Percentiles rank a stretch among this genome's conserved stretches.
Conservation (phyloP, 1,140 invertebrate genomes). For the Caerostris darwini region DNA sequence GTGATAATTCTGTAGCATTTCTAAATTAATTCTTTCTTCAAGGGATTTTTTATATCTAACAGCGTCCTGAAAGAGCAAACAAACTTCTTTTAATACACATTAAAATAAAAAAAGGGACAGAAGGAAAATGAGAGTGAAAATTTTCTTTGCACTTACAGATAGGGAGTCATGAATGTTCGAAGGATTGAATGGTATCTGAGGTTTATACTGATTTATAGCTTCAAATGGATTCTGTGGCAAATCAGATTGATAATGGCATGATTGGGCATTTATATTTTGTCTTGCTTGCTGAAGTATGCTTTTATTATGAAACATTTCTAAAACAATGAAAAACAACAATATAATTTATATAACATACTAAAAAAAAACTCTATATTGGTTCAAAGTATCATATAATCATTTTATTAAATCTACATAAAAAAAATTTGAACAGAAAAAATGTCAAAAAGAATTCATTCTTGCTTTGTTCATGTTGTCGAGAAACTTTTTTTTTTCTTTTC, state of each 20-base stretch:
- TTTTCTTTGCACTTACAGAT: constrained; percentile 13
- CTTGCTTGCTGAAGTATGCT: not conserved
- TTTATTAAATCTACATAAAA: not conserved
- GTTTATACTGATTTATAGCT: constrained; percentile 63
- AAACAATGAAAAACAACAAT: not conserved
- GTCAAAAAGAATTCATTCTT: not conserved
- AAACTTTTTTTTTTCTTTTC: no score
- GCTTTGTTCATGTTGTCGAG: no score
- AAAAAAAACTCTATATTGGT: not conserved
- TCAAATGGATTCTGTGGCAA: constrained; percentile 49
- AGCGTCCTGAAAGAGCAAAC: no score
- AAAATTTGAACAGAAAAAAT: not conserved
- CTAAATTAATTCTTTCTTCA: not conserved
- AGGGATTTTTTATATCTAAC: not conserved
- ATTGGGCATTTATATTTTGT: constrained; percentile 62
- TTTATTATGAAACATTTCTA: constrained; percentile 38
- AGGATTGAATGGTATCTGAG: not conserved
- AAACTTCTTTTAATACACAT: not conserved
- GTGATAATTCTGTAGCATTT: not conserved
- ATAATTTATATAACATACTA: not conserved
- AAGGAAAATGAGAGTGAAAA: not conserved
- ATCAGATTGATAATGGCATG: constrained; percentile 59
- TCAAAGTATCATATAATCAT: not conserved
- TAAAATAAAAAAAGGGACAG: not conserved
- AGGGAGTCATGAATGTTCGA: no score